Evolutionary conservation across 2,797 vertebrate species (phyloP), one percentile per base, ranked within the genome.

Genomic region (Malurus leucopterus): DNA sequence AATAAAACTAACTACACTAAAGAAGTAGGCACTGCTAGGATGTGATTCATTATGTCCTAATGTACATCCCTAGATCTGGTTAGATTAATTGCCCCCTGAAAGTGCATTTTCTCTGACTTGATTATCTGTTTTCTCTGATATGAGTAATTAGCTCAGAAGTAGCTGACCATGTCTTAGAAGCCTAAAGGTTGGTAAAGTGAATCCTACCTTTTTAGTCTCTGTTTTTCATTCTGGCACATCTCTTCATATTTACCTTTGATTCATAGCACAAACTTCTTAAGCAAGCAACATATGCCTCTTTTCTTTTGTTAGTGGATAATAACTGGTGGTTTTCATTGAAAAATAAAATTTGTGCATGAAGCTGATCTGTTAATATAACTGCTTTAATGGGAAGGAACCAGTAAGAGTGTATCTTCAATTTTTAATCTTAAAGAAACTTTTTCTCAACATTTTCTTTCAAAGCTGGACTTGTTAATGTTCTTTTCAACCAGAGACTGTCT

Each of bases 141-240:
- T 43, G 22, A 89, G n/a, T 78, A 88, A 75, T 90, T 75, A 92
- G 59, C 32, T 91, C 63, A 69, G 16, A 91, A 84, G 47, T 80
- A 83, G 43, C 27, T 77, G 54, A 9, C 36, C 75, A 34, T 29
- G 10, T 82, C 61, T 65, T 72, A 65, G 34, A 76, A 77, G 16
- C 24, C 6, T 49, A 21, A 53, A 53, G 40, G 21, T 69, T 58
- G 51, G 11, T n/a, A 44, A 86, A 77, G 41, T 15, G 2, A 71
- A 62, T 83, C 27, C 34, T 62, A 54, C 9, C 16, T 36, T 89
- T 83, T 81, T 62, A 43, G 34, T 72, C 24, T 34, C 63, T 72
- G 13, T 21, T 75, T 81, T 80, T 63, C 16, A 26, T 82, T 76
- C 53, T 44, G 43, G 30, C 40, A 47, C 63, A 43, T 83, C 50